A percentile compares a stretch with the other conserved stretches of the same genome.
These are phyloP conservation scores for Flabesymbios commensalis DNA, from an alignment of 2,888 invertebrate genomes.

Conservation along the genomic window DNA sequence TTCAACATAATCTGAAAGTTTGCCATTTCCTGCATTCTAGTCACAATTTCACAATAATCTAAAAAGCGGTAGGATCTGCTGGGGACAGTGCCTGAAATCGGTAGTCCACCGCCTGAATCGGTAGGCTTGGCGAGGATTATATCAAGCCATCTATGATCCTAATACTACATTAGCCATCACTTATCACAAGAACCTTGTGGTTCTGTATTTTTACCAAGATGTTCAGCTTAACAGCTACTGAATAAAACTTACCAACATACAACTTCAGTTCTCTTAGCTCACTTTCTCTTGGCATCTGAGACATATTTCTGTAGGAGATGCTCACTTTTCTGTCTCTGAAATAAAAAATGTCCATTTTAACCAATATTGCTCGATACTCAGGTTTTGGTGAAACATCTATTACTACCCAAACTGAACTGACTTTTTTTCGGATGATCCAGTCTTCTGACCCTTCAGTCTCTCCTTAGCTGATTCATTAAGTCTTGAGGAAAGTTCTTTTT, in stretches of 20 bases:
- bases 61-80: too few relatives aligned
- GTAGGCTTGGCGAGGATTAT: too few relatives aligned
- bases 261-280: conserved; percentile 93
- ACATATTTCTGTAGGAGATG: conserved; percentile 32
- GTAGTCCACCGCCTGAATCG: not conserved
- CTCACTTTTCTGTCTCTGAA: conserved; percentile 37
- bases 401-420: conserved; percentile 27
- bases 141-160: not conserved
- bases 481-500: conserved; percentile 87
- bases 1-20: too few relatives aligned
- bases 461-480: conserved; percentile 92
- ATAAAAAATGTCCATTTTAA: conserved; percentile 6
- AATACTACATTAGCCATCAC: not conserved
- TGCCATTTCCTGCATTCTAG: too few relatives aligned
- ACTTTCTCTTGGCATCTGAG: conserved; percentile 75
- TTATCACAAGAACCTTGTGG: too few relatives aligned
- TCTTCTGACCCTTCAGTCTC: conserved; percentile 67
- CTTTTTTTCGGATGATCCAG: conserved; percentile 48
- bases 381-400: not conserved
- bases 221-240: not conserved
- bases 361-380: not conserved
- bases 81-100: too few relatives aligned
- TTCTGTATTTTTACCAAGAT: not conserved
- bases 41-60: too few relatives aligned
- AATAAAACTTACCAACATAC: conserved; percentile 72